Evolutionary conservation across 2,888 invertebrate species (phyloP), one percentile per base, ranked within the genome.

Genomic region (Boloria euphrosyne): DNA sequence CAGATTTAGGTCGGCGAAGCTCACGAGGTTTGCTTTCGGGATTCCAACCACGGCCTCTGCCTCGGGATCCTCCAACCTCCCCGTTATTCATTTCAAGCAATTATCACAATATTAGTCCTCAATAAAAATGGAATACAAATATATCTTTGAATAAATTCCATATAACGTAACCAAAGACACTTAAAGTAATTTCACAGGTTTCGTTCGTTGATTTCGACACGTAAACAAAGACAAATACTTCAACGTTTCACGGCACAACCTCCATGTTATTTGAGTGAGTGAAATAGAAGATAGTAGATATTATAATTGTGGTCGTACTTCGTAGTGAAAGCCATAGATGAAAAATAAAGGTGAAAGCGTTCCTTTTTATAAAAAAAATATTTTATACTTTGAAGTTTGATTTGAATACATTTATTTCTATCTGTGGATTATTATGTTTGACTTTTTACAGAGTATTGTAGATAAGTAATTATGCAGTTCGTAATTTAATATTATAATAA

Each of bases 1-100:
- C 77, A 73, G 73, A 80, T 76, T 82, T 86, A 49, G 92, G 92
- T 69, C 89, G 86, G 65, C 92, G 90, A 65, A 93, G 87, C 79
- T 91, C 91, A 77, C 85, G 83, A 74, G 92, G 90, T 74, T 83
- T 90, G 76, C 85, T 90, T 70, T 90, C 90, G 71, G 87, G 78
- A 78, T 90, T 87, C 90, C 90, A 91, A 75, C 91, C 89, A 76
- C 93, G 91, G 80, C 93, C 93, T 80, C 89, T 89, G 78, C 92
- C 90, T 83, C 91, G 86, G 66, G 90, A 80, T 80, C 88, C 90
- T 77, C 92, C 89, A 77, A 89, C 81, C 72, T 93, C 92, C 76
- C 92, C 92, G 90, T 93, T 92, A 85, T 91, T 92, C 92, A 92
- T 93, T 86, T 85, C 85, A 84, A 74, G 62, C 60, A 64, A 66